These are phyloP conservation scores for Leucophora obtusa DNA, from an alignment of 2,888 invertebrate species.

Conservation along the genomic window DNA sequence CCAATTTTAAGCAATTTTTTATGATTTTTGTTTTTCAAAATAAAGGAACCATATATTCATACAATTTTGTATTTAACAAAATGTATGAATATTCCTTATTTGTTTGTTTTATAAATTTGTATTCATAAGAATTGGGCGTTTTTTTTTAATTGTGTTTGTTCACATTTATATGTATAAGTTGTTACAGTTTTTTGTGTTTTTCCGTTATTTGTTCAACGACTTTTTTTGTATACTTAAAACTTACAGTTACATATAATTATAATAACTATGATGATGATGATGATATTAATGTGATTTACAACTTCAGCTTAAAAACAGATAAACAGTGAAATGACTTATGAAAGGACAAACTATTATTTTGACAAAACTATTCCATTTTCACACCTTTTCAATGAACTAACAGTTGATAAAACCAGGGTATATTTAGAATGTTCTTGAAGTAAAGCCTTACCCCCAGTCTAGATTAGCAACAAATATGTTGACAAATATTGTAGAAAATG, in stretches of 20 bases:
- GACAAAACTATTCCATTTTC: too few relatives aligned
- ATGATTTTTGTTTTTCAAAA: conserved; percentile 18
- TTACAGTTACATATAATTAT: conserved; percentile 46
- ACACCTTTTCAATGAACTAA: too few relatives aligned
- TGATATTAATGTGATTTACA: conserved; percentile 43
- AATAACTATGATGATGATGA: conserved; percentile 36
- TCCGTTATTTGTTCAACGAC: conserved; percentile 37
- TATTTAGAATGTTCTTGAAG: too few relatives aligned
- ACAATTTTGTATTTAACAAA: background rate
- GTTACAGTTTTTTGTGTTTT: conserved; percentile 35
- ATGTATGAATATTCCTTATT: conserved; percentile 37
- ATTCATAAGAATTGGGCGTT: conserved; percentile 79
- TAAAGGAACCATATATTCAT: conserved; percentile 36
- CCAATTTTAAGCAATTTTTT: conserved; percentile 47
- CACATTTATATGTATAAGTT: conserved; percentile 55
- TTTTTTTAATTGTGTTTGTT: conserved; percentile 68
- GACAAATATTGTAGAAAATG: too few relatives aligned
- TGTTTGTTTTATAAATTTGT: conserved; percentile 59
- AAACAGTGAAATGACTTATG: background rate
- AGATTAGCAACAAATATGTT: too few relatives aligned
- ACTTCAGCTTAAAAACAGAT: conserved; percentile 6
- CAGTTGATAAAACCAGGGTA: too few relatives aligned
- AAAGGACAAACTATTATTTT: background rate
- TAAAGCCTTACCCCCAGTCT: too few relatives aligned
- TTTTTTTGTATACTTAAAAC: conserved; percentile 40